A percentile compares a stretch with the other conserved stretches of the same genome.
phyloP scores from a whole-genome alignment of 2,888 invertebrate species.

The Ischnus inquisitorius region DNA sequence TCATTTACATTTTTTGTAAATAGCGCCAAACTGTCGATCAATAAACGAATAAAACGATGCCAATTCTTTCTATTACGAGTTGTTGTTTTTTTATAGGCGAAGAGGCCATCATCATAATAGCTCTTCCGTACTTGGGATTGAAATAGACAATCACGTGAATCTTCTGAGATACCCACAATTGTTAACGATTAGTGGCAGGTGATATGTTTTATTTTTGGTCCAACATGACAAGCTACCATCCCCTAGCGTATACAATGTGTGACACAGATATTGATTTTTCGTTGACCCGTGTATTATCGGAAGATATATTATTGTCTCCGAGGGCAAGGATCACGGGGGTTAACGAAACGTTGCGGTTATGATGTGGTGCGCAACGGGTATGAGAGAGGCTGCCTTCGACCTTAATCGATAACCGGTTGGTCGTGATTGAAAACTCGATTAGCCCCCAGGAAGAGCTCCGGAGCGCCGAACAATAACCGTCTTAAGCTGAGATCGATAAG shows the following conservation, averaged over 20 bases:
- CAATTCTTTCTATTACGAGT: no score
- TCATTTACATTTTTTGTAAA: no score
- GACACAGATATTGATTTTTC: neutral
- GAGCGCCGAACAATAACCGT: constrained; percentile 77
- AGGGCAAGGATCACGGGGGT: constrained; percentile 24
- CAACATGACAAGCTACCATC: neutral
- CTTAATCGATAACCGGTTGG: constrained; percentile 75
- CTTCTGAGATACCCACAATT: no score
- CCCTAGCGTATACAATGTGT: neutral
- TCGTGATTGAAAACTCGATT: constrained; percentile 78
- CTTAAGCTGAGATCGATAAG: constrained; percentile 78
- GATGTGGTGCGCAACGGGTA: constrained; percentile 49
- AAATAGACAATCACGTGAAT: no score
- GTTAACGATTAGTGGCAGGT: neutral
- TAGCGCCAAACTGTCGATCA: no score
- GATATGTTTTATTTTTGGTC: neutral
- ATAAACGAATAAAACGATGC: no score
- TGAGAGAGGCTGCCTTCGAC: constrained; percentile 65
- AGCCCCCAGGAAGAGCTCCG: constrained; percentile 68
- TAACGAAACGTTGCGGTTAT: constrained; percentile 53
- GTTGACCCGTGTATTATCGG: neutral
- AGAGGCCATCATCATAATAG: no score
- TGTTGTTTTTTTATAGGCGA: no score
- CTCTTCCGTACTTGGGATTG: no score
- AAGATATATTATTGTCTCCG: constrained; percentile 20